Evolutionary conservation across 2,113 vertebrate genomes (phyloP), one percentile per base, ranked within the genome.

Genomic region (Irena cyanogastra): DNA sequence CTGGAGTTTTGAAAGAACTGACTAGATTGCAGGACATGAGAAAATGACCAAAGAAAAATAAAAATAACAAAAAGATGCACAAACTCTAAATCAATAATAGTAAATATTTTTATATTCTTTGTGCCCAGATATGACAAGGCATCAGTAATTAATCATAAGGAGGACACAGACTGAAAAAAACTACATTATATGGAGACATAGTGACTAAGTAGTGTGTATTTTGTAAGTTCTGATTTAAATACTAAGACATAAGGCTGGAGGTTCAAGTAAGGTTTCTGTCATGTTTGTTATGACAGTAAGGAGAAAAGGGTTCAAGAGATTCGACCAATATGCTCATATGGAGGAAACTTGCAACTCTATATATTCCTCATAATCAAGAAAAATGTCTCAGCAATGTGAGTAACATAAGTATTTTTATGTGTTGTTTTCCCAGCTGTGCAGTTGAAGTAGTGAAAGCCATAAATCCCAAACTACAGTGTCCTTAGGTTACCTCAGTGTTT

Each of bases 201-300:
- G 5, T 1, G 1, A 69, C 16, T 49, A 59, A 65, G 5, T 35
- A 42, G 4, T 1, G 2, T 37, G n/a, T 7, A 42, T 60, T 79
- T 57, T 44, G 6, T 1, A 7, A 53, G 5, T 78, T 87, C 83
- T 81, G 18, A 71, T 83, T 41, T 54, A 69, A 72, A 53, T 50
- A 65, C 11, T 42, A 56, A 70, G 30, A 44, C 13, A 49, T 44
- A 81, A 89, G 41, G 13, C 35, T 84, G 20, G 12, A 91, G n/a
- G 83, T 72, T 54, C 44, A 75, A 68, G 11, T 44, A 64, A 7
- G 22, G 10, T 10, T 81, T 85, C 83, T 75, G 24, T 26, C 33
- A 30, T 11, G 5, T 49, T 90, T 92, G 7, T 59, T 63, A 50
- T 15, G 22, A 66, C 41, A 83, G 9, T 60, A 72, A 83, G 35